phyloP scores from a whole-genome alignment of 1,140 invertebrate species.

The Drosophila sucinea region DNA sequence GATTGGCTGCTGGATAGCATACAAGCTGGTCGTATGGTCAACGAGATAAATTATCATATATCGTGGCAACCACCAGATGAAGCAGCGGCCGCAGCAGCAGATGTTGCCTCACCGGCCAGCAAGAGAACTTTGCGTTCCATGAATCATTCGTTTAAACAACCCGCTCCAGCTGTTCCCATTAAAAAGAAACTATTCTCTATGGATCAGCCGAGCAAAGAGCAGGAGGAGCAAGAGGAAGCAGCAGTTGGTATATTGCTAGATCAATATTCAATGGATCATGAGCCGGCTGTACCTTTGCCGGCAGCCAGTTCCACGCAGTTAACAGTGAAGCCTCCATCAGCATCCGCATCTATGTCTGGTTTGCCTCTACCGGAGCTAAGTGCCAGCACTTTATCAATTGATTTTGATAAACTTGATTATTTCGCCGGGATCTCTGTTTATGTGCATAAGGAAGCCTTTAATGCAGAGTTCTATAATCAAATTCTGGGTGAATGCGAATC shows the following conservation, averaged over 20 bases:
- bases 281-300: constrained; percentile 62
- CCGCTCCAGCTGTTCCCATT: constrained; percentile 42
- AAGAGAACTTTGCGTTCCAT: constrained; percentile 83
- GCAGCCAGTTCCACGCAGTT: constrained; percentile 61
- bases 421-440: constrained; percentile 83
- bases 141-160: constrained; percentile 82
- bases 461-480: constrained; percentile 80
- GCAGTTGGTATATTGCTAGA: constrained; percentile 46
- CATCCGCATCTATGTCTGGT: not conserved
- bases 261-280: constrained; percentile 76
- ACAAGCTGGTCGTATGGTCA: constrained; percentile 85
- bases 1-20: constrained; percentile 91
- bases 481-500: constrained; percentile 82
- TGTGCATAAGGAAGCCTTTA: constrained; percentile 82
- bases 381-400: constrained; percentile 65
- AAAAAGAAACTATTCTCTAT: constrained; percentile 67
- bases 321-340: not conserved
- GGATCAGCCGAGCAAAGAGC: not conserved
- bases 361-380: constrained; percentile 48
- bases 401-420: constrained; percentile 79
- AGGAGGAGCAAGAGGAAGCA: constrained; percentile 13
- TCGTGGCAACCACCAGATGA: constrained; percentile 59
- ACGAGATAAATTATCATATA: constrained; percentile 84
- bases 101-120: constrained; percentile 86
- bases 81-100: constrained; percentile 64